Conservation (phyloP, 2,113 vertebrate species). For the Salminus brasiliensis region DNA sequence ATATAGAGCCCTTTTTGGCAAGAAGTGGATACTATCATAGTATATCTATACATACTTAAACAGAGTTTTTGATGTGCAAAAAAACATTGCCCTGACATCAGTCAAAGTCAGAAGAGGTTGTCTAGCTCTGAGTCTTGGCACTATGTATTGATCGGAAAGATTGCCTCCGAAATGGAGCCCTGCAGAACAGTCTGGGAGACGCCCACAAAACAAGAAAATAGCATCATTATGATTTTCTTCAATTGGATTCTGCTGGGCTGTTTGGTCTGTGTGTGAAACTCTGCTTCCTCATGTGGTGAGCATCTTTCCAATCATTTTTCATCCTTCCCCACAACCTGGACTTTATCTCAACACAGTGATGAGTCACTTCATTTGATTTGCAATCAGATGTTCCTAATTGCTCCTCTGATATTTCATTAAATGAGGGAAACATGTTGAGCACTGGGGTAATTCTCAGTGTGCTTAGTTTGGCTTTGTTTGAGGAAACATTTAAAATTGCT, state of each 20-base stretch:
- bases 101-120: background rate
- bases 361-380: background rate
- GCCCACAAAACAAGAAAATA: slow-evolving; percentile 14
- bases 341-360: background rate
- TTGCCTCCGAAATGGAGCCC: background rate
- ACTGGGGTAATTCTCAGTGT: background rate
- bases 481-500: background rate
- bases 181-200: background rate
- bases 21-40: too few relatives aligned
- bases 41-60: background rate
- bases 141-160: background rate
- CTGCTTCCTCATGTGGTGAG: background rate
- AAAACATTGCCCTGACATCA: background rate
- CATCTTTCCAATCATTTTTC: background rate
- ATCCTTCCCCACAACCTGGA: background rate
- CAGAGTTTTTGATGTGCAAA: too few relatives aligned
- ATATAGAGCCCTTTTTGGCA: background rate
- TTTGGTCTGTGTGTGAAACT: background rate
- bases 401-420: background rate
- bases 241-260: background rate
- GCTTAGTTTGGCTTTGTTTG: background rate
- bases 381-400: background rate
- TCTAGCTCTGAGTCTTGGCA: background rate
- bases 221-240: slow-evolving; percentile 14
- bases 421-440: background rate